Evolutionary conservation across 2,888 invertebrate genomes (phyloP), one percentile per base, ranked within the genome.

Genomic region (Oxyteleia sp.): DNA sequence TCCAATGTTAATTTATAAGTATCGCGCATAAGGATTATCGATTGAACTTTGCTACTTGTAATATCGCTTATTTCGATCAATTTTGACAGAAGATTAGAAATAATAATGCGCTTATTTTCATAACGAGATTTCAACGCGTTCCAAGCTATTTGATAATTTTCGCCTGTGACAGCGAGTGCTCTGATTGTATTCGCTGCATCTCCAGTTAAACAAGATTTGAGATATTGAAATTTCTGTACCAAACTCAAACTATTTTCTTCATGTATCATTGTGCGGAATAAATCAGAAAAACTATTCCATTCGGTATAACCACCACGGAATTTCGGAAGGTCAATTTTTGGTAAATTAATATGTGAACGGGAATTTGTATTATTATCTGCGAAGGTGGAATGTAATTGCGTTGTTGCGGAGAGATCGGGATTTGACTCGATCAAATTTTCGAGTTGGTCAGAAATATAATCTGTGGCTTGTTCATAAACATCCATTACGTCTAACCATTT

Each of bases 101-200:
- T n/a, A n/a, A n/a, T n/a, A n/a, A n/a, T n/a, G n/a, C n/a, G n/a
- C n/a, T n/a, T n/a, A 23, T 78, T 81, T 4, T 81, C 69, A 32
- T 75, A 80, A 4, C 75, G 72, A n/a, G 69, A 72, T 47, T 61
- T 55, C 0, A 85, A 59, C 20, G 20, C 1, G 16, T 68, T 16
- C 75, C 84, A 85, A 1, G 79, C 75, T 3, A 79, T 10, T 5
- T 53, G 2, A 18, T 79, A 85, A 43, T 85, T 63, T 11, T 64
- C 76, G 0, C 26, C 74, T 3, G 84, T 68, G 5, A 84, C 38
- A 3, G 43, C 4, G n/a, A 64, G 20, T 13, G 63, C 51, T 41
- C 82, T 74, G 23, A 84, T 55, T 10, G 75, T 26, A 23, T 20
- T 47, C 5, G 15, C 45, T 10, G 71, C 66, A 47, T 80, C 75